Evolutionary conservation across 2,888 invertebrate species (phyloP).

Genomic region (Muscina levida): DNA sequence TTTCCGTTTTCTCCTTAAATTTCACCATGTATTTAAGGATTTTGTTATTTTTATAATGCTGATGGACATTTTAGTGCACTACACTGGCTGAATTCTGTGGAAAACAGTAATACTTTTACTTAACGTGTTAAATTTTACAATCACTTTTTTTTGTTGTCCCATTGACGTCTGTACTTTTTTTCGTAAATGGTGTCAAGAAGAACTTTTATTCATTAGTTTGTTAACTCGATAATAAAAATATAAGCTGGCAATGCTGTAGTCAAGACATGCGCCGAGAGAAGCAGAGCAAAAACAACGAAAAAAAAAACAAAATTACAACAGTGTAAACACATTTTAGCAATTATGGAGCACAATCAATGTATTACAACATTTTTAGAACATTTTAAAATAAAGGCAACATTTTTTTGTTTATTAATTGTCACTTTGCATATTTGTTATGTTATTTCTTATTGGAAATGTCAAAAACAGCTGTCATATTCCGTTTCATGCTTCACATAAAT

Average conservation of each 20-base stretch:
- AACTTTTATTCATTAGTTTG: slow-evolving; percentile 61
- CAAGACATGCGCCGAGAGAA: slow-evolving; percentile 36
- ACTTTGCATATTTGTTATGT: slow-evolving; percentile 6
- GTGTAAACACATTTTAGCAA: not conserved
- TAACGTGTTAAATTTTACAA: slow-evolving; percentile 16
- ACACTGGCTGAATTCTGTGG: not conserved
- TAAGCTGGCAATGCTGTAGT: slow-evolving; percentile 49
- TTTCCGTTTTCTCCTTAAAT: not conserved
- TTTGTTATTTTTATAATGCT: slow-evolving; percentile 52
- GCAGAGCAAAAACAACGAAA: slow-evolving; percentile 1
- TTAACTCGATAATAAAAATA: slow-evolving; percentile 19
- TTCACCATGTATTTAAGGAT: slow-evolving; percentile 37
- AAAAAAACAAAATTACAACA: not conserved
- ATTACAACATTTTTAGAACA: too few species aligned
- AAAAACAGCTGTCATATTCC: slow-evolving; percentile 38
- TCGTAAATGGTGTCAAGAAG: slow-evolving; percentile 65
- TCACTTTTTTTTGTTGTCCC: slow-evolving; percentile 10
- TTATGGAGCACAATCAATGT: not conserved
- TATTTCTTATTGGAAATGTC: slow-evolving; percentile 7
- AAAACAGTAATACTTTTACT: slow-evolving; percentile 20
- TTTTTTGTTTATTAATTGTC: not conserved
- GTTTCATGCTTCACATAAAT: slow-evolving; percentile 6
- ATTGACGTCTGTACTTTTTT: slow-evolving; percentile 61
- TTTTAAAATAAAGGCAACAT: too few species aligned
- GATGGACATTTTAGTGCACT: slow-evolving; percentile 50